phyloP scores from a whole-genome alignment of 1,140 invertebrate species.

The Artemia franciscana region DNA sequence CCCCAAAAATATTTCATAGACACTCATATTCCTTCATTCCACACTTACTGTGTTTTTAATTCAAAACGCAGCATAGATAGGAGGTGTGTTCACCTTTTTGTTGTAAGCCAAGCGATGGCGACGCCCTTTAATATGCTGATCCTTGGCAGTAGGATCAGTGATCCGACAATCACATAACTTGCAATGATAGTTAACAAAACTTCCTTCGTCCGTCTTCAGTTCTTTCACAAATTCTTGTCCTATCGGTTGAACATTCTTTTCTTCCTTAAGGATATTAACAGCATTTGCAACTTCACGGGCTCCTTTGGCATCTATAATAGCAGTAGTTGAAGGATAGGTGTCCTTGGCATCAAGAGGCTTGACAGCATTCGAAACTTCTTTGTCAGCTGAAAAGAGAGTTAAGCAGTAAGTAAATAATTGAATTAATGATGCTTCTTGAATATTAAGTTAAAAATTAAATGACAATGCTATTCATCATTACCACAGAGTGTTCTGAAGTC shows the following conservation, averaged over 20 bases:
- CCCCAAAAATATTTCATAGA: too few species aligned
- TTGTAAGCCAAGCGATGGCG: conserved; percentile 90
- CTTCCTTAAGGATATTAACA: conserved; percentile 16
- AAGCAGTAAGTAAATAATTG: too few species aligned
- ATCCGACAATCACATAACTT: conserved; percentile 97
- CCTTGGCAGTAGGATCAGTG: conserved; percentile 96
- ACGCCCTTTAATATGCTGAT: conserved; percentile 97
- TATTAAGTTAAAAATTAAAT: too few species aligned
- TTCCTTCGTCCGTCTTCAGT: conserved; percentile 77
- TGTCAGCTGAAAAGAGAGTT: conserved; percentile 3
- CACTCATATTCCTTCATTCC: too few species aligned
- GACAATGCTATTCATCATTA: too few species aligned
- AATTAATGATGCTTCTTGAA: too few species aligned
- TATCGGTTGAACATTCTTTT: conserved; percentile 77
- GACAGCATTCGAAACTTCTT: conserved; percentile 7
- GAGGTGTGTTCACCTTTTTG: conserved; percentile 47
- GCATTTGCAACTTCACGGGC: conserved; percentile 20
- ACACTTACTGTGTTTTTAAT: too few species aligned
- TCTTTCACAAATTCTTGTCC: conserved; percentile 97
- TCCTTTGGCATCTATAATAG: conserved; percentile 27
- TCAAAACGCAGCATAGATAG: too few species aligned
- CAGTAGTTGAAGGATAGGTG: conserved; percentile 12
- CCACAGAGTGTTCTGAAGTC: too few species aligned
- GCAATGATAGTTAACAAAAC: conserved; percentile 80
- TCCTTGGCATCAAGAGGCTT: conserved; percentile 10